Percentiles rank a stretch among this genome's conserved stretches.
Evolutionary conservation across 2,888 invertebrate species (phyloP).

Genomic region (Isotomurus palustris): DNA sequence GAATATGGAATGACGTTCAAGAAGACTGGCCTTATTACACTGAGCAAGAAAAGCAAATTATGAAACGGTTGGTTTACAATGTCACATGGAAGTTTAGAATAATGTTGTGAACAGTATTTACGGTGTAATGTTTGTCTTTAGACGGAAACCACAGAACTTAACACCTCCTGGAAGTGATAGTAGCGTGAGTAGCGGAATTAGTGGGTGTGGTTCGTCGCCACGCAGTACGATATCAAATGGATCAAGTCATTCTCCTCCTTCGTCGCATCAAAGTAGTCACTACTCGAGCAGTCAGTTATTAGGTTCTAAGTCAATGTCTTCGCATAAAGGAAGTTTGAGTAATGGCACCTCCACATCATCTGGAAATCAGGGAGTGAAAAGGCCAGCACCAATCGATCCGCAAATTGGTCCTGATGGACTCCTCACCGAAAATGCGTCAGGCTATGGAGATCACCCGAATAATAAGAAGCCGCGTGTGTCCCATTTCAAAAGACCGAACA

Average conservation of each 20-base stretch:
- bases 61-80: slow-evolving; percentile 71
- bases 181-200: slow-evolving; percentile 44
- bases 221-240: slow-evolving; percentile 75
- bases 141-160: slow-evolving; percentile 84
- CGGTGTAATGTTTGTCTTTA: slow-evolving; percentile 46
- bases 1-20: slow-evolving; percentile 87
- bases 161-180: slow-evolving; percentile 80
- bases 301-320: slow-evolving; percentile 33
- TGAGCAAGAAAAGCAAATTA: slow-evolving; percentile 79
- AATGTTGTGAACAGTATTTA: not conserved
- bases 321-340: slow-evolving; percentile 25
- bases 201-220: slow-evolving; percentile 60
- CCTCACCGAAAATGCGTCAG: slow-evolving; percentile 17
- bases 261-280: slow-evolving; percentile 56
- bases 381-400: slow-evolving; percentile 53
- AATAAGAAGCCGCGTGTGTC: slow-evolving; percentile 82
- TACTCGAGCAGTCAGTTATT: slow-evolving; percentile 50
- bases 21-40: slow-evolving; percentile 92
- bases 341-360: slow-evolving; percentile 19
- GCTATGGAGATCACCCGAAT: slow-evolving; percentile 40
- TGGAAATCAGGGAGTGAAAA: slow-evolving; percentile 49
- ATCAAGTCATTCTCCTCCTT: slow-evolving; percentile 50
- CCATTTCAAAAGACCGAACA: slow-evolving; percentile 64
- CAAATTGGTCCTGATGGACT: slow-evolving; percentile 53
- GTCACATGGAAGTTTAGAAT: not conserved